phyloP scores from a whole-genome alignment of 2,797 vertebrate genomes.

The Microctenopoma steveboyesi region DNA sequence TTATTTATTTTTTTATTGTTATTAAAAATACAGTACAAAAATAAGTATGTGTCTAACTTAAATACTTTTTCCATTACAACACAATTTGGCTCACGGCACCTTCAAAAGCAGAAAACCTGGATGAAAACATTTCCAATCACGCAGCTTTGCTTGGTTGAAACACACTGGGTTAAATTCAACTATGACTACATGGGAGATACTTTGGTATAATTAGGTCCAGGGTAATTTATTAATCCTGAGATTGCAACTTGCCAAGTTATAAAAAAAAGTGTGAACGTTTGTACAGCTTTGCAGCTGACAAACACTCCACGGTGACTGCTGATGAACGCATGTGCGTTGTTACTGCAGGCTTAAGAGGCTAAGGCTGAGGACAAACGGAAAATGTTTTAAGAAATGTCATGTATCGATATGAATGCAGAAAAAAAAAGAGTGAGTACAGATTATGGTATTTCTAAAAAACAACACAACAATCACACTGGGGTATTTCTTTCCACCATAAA shows the following conservation, averaged over 20 bases:
- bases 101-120: slow-evolving; percentile 61
- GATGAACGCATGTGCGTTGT: slow-evolving; percentile 21
- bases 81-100: slow-evolving; percentile 42
- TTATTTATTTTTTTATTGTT: slow-evolving; percentile 9
- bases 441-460: neutral
- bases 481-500: slow-evolving; percentile 40
- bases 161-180: slow-evolving; percentile 70
- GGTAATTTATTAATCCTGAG: slow-evolving; percentile 75
- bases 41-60: slow-evolving; percentile 27
- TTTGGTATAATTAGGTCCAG: slow-evolving; percentile 61
- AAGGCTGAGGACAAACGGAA: neutral
- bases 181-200: slow-evolving; percentile 52
- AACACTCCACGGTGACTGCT: slow-evolving; percentile 22
- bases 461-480: too few relatives aligned
- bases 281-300: slow-evolving; percentile 41
- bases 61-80: slow-evolving; percentile 65
- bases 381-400: slow-evolving; percentile 12
- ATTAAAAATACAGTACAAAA: slow-evolving; percentile 27
- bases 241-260: slow-evolving; percentile 58
- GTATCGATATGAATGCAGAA: slow-evolving; percentile 23
- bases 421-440: slow-evolving; percentile 32
- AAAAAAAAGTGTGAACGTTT: slow-evolving; percentile 55
- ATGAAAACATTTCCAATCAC: slow-evolving; percentile 67
- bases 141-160: slow-evolving; percentile 43
- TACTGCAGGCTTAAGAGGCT: slow-evolving; percentile 11